Conservation (phyloP, 2,888 invertebrate genomes). For the Hesperia comma region DNA sequence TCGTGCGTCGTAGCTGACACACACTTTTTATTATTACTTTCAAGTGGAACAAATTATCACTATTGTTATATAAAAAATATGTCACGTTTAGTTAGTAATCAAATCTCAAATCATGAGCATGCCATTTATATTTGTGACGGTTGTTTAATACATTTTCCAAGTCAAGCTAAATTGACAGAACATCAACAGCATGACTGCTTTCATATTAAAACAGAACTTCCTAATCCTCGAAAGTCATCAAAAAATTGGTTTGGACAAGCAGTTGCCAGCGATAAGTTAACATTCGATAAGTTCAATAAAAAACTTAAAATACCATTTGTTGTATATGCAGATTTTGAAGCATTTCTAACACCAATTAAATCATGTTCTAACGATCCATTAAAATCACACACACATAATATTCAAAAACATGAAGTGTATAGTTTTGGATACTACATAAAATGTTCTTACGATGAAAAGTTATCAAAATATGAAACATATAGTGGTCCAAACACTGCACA, state of each 20-base stretch:
- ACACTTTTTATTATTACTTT: constrained; percentile 45
- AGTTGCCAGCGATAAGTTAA: constrained; percentile 36
- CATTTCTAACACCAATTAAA: constrained; percentile 45
- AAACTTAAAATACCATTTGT: constrained; percentile 43
- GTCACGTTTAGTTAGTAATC: constrained; percentile 36
- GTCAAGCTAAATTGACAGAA: constrained; percentile 31
- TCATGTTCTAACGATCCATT: constrained; percentile 41
- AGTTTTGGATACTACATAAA: constrained; percentile 51
- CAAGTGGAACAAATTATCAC: constrained; percentile 40
- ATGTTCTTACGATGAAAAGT: constrained; percentile 28
- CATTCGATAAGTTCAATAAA: constrained; percentile 40
- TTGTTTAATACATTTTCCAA: constrained; percentile 39
- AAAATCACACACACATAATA: constrained; percentile 41
- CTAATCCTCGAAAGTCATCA: constrained; percentile 30
- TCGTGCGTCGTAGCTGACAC: no score
- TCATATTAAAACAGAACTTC: constrained; percentile 41
- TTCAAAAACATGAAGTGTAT: constrained; percentile 46
- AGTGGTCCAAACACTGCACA: no score
- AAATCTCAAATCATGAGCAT: constrained; percentile 28
- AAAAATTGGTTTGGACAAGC: constrained; percentile 41
- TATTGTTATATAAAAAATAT: constrained; percentile 39
- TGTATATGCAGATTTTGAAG: constrained; percentile 46
- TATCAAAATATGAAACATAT: no score
- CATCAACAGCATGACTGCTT: constrained; percentile 40
- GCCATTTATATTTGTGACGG: constrained; percentile 38